These are phyloP conservation scores for Spilogale gracilis DNA, from an alignment of 2,113 vertebrate species.

Conservation along the genomic window DNA sequence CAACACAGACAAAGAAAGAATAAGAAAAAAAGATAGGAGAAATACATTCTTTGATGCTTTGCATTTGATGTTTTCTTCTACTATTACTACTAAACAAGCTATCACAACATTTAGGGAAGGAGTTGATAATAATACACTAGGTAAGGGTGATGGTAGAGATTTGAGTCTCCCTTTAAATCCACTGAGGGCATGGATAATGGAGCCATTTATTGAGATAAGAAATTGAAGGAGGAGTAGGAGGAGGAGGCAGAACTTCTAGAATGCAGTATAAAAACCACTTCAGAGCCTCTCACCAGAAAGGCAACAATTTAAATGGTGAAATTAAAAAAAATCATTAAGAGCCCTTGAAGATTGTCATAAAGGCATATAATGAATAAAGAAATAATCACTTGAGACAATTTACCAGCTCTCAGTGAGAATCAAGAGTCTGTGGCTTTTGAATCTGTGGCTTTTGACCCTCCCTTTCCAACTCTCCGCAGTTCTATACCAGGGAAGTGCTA, in stretches of 20 bases:
- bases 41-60: background rate
- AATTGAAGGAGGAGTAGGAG: background rate
- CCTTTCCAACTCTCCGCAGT: background rate
- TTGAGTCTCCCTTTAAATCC: background rate
- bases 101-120: background rate
- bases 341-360: background rate
- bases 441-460: background rate
- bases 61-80: background rate
- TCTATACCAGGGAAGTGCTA: background rate
- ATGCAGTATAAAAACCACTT: background rate
- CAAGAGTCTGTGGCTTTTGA: background rate
- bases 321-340: background rate
- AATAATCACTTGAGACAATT: background rate
- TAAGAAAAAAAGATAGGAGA: background rate
- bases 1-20: background rate
- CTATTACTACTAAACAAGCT: background rate
- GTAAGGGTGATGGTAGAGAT: background rate
- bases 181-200: background rate
- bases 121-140: background rate
- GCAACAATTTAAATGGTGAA: background rate
- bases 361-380: background rate
- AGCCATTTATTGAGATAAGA: background rate
- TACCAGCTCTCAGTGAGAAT: background rate
- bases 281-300: background rate
- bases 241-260: background rate